Evolutionary conservation across 2,888 invertebrate species (phyloP), one percentile per base, ranked within the genome.

Genomic region (Acrobasis repandana): DNA sequence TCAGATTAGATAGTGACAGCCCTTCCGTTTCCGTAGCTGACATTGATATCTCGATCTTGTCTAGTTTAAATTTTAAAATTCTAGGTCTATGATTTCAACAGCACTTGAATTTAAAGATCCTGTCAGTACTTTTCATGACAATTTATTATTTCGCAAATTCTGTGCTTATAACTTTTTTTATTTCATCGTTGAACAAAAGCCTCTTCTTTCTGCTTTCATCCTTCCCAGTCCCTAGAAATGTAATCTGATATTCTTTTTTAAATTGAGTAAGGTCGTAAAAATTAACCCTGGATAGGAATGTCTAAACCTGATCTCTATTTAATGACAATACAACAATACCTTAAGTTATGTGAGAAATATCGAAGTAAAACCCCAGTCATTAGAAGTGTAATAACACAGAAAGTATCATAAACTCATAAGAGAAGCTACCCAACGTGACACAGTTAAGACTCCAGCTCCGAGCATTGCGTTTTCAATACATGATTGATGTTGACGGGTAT

Each of bases 1-100:
- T 20, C 20, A 54, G 54, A 54, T 38, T 54, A 54, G 20, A 54
- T 18, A 18, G 18, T 62, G 78, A 73, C 76, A 82, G 59, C 73
- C 72, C 72, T 77, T 71, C 65, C 67, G 65, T 56, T 66, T 67
- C 67, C 66, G 34, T 34, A 33, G 52, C 28, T 10, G 54, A 54
- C 54, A 54, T 18, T 38, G 54, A 54, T 54, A 54, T 54, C 38
- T 54, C 20, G 54, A 38, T 18, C 38, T 54, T 54, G 54, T 38
- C 54, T 38, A 20, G 54, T 54, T 54, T 54, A 8, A 54, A 54
- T 18, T 54, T 54, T 20, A 43, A 33, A 15, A 52, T 15, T 14
- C 18, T 10, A 50, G 50, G n/a, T n/a, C n/a, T n/a, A 14, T 36
- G 10, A 36, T 52, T 38, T 54, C 38, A 38, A 18, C 18, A 54